Base-by-base conservation (phyloP, 2,113 vertebrate species). In the Corythaixoides concolor region DNA sequence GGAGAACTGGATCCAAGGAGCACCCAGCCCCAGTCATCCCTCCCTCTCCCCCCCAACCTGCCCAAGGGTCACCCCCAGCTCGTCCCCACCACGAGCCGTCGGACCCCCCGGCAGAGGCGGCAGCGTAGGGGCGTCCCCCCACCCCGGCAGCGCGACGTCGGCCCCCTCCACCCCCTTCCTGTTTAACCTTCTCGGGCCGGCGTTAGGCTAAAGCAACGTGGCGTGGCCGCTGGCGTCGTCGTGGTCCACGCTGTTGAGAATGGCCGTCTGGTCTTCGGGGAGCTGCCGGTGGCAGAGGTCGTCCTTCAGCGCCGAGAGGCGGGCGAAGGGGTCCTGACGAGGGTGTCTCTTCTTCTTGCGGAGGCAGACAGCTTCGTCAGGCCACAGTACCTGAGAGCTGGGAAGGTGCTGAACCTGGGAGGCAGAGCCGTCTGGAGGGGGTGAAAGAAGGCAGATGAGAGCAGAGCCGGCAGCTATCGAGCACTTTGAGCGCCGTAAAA, bases 321-420 rank as follows among this genome's bases (percentile, higher is more conserved):
- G 99, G 96, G 98, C 98, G 95, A 99, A 99, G 88, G 99, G 99
- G 97, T 98, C 98, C 93, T 99, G 99, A 97, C 98, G 98, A 96
- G 98, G 97, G 83, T 99, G 98, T 98, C 98, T 98, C 98, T 99
- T 99, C 98, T 99, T 99, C 98, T 98, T 99, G 90, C 98, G 98
- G 98, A 99, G 98, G 98, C 98, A 98, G 98, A 99, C 98, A 97
- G 98, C 98, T 98, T 98, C 98, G 63, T 98, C 98, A 96, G 98
- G 98, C 94, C 96, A 98, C 98, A 98, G 98, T 98, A 99, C 99
- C 99, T 99, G 99, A 98, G 99, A 99, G 98, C 97, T 98, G 98
- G 98, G 98, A 98, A 97, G 98, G 98, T 99, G 99, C 99, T 98
- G 99, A 98, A 99, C 99, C 99, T 99, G 99, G 99, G 99, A 99